Conservation (phyloP, 2,113 vertebrate genomes). For the Chloroceryle aenea region DNA sequence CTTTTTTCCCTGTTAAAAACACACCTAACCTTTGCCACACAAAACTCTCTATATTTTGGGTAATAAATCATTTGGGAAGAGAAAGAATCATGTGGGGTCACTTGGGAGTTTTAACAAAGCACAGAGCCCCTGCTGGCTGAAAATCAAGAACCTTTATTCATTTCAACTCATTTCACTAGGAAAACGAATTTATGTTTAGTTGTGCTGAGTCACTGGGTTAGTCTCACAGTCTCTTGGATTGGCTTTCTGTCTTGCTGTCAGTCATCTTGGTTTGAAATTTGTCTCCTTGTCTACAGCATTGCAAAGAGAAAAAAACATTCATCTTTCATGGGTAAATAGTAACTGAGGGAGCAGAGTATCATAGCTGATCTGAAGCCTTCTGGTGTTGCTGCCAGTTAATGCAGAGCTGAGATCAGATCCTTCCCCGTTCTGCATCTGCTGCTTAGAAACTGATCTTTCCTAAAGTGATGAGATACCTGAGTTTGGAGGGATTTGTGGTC, state of each 20-base stretch:
- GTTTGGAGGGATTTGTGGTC: neutral
- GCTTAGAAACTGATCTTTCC: neutral
- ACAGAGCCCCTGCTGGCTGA: neutral
- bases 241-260: neutral
- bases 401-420: neutral
- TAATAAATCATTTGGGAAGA: neutral
- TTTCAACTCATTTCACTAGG: constrained; percentile 17
- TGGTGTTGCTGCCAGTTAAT: neutral
- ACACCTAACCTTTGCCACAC: neutral
- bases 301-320: neutral
- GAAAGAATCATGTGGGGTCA: neutral
- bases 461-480: neutral
- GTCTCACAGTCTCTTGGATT: neutral
- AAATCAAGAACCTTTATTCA: constrained; percentile 48
- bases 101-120: neutral
- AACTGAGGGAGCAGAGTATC: neutral
- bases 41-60: neutral
- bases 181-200: neutral
- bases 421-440: neutral
- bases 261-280: neutral
- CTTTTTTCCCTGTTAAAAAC: neutral
- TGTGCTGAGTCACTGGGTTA: neutral
- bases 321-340: neutral
- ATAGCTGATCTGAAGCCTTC: neutral
- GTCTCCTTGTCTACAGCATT: neutral